Base-by-base conservation (phyloP, 2,888 invertebrate species). In the Heliconius ismenius region DNA sequence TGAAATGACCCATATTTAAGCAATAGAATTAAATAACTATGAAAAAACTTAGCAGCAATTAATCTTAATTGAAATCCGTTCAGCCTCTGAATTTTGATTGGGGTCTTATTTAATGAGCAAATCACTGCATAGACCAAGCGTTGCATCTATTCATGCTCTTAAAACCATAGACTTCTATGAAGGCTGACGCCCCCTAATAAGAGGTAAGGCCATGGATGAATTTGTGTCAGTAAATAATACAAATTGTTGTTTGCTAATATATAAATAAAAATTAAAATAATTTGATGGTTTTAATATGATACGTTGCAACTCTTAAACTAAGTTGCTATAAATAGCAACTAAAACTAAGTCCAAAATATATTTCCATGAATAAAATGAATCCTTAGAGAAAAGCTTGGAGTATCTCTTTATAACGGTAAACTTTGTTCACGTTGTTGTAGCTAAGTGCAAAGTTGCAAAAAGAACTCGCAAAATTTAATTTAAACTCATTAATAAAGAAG, bases 61-160 rank as follows among this genome's bases (percentile, higher is more conserved):
- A 64, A 64, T 64, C 32, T 64, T 21, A 4, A 64, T 64, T 64
- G 21, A 64, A 64, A n/a, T 64, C 32, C 32, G 32, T 32, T 64
- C 64, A 64, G 64, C 64, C n/a, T 64, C 11, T 28, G 28, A 28
- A 64, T 64, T 32, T 64, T 32, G 21, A 36, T 64, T 21, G 28
- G 32, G 21, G 64, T 28, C 28, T 28, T 15, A 43, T 64, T 21
- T 64, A 64, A 64, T n/a, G 64, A 36, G 64, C 32, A 64, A 64
- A 64, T 64, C 10, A n/a, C 32, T 64, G 32, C 36, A 64, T 32
- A 21, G 32, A 64, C n/a, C 64, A 64, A 36, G 64, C 21, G 18
- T n/a, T 32, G 64, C 28, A 28, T 28, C 28, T 28, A 28, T 28
- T 28, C 28, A 28, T 28, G 28, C 28, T 28, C 28, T 28, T 28